Evolutionary conservation across 1,140 invertebrate species (phyloP).

Genomic region (Hylyphantes graminicola): DNA sequence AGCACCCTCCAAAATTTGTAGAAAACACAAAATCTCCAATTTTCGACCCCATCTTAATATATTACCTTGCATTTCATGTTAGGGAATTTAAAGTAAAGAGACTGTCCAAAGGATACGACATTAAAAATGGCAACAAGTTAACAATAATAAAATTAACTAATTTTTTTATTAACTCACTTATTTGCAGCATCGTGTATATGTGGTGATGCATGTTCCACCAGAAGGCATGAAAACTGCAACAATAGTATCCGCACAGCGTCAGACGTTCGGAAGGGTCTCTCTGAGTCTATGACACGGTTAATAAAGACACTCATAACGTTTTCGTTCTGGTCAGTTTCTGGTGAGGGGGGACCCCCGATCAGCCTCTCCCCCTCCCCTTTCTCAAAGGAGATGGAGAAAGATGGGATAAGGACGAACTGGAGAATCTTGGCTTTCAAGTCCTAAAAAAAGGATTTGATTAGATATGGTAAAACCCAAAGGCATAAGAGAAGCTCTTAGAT

Average conservation of each 20-base stretch:
- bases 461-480: too few species aligned
- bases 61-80: too few species aligned
- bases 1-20: too few species aligned
- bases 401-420: constrained; percentile 94
- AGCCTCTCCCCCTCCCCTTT: constrained; percentile 88
- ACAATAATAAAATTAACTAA: too few species aligned
- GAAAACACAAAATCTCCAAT: too few species aligned
- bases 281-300: constrained; percentile 80
- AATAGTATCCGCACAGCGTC: constrained; percentile 93
- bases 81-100: too few species aligned
- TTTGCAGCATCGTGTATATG: constrained; percentile 96
- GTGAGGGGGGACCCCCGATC: constrained; percentile 83
- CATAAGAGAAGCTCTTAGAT: too few species aligned
- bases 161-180: constrained; percentile 77
- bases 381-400: constrained; percentile 94
- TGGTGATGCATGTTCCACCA: constrained; percentile 93
- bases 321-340: constrained; percentile 89
- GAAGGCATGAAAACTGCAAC: constrained; percentile 92
- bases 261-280: constrained; percentile 86
- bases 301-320: constrained; percentile 96
- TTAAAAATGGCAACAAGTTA: too few species aligned
- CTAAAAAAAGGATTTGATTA: constrained; percentile 64
- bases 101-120: too few species aligned
- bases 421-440: constrained; percentile 92
- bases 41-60: too few species aligned